Evolutionary conservation across 92 coral and sea anemone genomes (phyloP).

Genomic region (Galaxea fascicularis): DNA sequence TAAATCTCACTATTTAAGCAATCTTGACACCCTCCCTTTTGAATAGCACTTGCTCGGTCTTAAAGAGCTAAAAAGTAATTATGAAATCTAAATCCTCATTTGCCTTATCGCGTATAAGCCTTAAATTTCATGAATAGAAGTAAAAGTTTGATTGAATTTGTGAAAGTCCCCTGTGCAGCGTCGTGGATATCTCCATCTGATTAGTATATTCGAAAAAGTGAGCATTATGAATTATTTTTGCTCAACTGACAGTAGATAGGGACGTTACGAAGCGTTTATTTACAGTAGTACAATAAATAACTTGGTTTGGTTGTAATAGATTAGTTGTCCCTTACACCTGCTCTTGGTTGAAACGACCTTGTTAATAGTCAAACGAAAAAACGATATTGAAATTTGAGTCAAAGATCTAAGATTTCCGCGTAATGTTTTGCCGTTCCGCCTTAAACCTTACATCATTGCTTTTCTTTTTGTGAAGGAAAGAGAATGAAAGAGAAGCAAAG

Average conservation of each 20-base stretch:
- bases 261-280: conserved; percentile 38
- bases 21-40: neutral
- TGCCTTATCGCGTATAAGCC: neutral
- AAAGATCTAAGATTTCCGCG: neutral
- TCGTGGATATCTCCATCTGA: neutral
- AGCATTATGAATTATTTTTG: conserved; percentile 9
- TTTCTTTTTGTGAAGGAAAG: neutral
- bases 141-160: neutral
- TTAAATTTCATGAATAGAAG: neutral
- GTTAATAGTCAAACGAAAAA: conserved; percentile 27
- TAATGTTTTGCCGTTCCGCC: neutral
- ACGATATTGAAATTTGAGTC: conserved; percentile 9
- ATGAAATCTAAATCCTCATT: neutral
- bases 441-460: neutral
- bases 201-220: neutral
- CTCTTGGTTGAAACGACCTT: conserved; percentile 17
- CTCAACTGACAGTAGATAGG: conserved; percentile 4
- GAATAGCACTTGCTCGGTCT: neutral
- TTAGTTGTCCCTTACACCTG: conserved; percentile 27
- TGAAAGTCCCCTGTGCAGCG: neutral
- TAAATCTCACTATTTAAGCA: conserved; percentile 3
- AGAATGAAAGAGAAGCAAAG: neutral
- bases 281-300: conserved; percentile 20
- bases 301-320: conserved; percentile 6
- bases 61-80: conserved; percentile 4